Base-by-base conservation (phyloP, 2,113 vertebrate species). In the Serinus canaria region DNA sequence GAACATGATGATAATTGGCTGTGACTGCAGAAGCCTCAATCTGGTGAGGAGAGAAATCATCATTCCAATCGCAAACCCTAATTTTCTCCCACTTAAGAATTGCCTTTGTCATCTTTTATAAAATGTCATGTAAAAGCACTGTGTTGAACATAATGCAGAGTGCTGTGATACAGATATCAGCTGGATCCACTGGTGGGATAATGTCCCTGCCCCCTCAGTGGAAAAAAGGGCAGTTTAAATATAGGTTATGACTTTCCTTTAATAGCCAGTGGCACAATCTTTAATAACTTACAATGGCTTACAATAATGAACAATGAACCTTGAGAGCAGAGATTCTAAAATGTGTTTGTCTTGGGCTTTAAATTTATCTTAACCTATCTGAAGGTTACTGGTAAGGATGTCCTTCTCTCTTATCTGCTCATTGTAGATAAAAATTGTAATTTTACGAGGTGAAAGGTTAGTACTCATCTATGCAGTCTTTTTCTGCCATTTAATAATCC, bases 281-380 rank as follows among this genome's bases (percentile, higher is more conserved):
- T 52, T 86, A 95, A 33, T 87, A 59, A 46, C 6, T 63, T 83
- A 28, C 7, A 28, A 18, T 50, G 16, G 7, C 56, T 89, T 94
- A 28, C 14, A 72, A 49, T 64, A 93, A 58, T 79, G 58, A 92
- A 53, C 4, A 3, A 27, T 59, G 66, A 70, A 70, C 87, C 86
- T 93, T 89, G 73, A 94, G 46, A 96, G 17, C 55, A 83, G 22
- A 25, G 47, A 73, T 27, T 96, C 67, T 44, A 43, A 96, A 86
- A 63, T 56, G 0, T 80, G 11, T 86, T 94, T 69, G 10, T 52
- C 92, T 96, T 47, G 66, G 67, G 41, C 63, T 91, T 78, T 25
- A 68, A 81, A 69, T 92, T 73, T 82, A 21, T 92, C 86, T 77
- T 81, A 63, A 73, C 49, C 49, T 73, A 37, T 63, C 58, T 73